phyloP scores from a whole-genome alignment of 2,113 vertebrate genomes.

The Ophiodon elongatus region DNA sequence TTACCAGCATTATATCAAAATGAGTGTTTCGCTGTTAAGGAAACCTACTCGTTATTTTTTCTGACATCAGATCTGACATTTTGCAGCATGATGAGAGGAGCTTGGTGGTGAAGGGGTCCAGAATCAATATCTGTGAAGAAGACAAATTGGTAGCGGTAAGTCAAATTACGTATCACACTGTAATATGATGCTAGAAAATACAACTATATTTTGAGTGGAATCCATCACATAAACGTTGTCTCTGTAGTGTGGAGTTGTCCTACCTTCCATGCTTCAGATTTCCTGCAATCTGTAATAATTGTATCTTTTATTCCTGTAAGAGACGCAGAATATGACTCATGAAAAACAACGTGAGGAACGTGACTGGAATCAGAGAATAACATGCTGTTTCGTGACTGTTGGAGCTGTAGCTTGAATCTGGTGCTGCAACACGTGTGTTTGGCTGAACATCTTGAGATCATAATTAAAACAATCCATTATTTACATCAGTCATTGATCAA shows the following conservation, averaged over 20 bases:
- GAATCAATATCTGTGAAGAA: constrained; percentile 89
- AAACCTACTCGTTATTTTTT: constrained; percentile 88
- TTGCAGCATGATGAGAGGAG: constrained; percentile 95
- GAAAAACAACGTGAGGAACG: background rate
- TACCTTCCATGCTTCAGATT: constrained; percentile 86
- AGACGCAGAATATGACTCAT: constrained; percentile 16
- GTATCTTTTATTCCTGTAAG: constrained; percentile 82
- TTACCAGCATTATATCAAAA: background rate
- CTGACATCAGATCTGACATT: constrained; percentile 93
- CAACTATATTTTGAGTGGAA: background rate
- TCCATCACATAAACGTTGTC: background rate
- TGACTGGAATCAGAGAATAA: background rate
- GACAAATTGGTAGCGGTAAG: background rate
- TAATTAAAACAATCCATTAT: background rate
- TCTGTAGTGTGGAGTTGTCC: background rate
- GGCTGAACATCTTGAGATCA: background rate
- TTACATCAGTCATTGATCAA: background rate
- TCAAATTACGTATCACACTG: background rate
- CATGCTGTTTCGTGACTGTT: background rate
- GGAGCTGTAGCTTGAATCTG: background rate
- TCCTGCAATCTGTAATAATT: constrained; percentile 82
- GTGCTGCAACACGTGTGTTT: too few relatives aligned
- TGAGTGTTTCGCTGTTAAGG: background rate
- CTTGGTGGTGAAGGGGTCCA: constrained; percentile 95
- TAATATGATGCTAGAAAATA: background rate